phyloP scores from a whole-genome alignment of 2,797 vertebrate species.

The Pteropus rufus region DNA sequence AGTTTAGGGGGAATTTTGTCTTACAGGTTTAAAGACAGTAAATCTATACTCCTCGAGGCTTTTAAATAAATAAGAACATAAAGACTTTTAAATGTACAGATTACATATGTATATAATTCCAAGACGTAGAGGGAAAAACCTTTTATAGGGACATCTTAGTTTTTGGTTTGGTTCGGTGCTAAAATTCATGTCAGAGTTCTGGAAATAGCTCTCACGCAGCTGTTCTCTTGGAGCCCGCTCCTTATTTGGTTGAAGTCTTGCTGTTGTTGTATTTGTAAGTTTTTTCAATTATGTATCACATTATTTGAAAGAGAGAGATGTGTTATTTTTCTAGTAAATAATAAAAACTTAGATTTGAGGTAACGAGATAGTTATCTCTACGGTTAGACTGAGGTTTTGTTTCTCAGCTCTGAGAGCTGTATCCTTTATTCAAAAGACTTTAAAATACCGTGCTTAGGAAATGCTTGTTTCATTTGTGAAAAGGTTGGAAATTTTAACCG shows the following conservation, averaged over 20 bases:
- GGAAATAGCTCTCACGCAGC: not conserved
- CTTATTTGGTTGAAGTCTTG: not conserved
- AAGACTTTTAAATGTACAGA: not conserved
- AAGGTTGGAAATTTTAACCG: not conserved
- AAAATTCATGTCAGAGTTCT: not conserved
- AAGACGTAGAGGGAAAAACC: not conserved
- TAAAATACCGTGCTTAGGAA: not conserved
- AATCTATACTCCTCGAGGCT: not conserved
- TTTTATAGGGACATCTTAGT: not conserved
- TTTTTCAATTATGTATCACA: not conserved
- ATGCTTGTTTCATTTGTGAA: not conserved
- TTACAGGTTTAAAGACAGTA: not conserved
- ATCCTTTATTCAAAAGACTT: not conserved
- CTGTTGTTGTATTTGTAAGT: not conserved
- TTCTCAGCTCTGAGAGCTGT: not conserved
- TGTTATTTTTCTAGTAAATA: not conserved
- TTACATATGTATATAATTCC: not conserved
- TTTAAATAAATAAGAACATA: not conserved
- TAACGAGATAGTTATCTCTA: not conserved
- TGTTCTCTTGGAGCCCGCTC: not conserved
- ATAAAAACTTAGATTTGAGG: not conserved
- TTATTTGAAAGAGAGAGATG: not conserved
- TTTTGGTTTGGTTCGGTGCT: not conserved
- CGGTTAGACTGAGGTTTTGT: not conserved
- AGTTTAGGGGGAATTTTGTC: not conserved